Evolutionary conservation across 1,140 invertebrate genomes (phyloP).

Genomic region (Ectropis grisescens): DNA sequence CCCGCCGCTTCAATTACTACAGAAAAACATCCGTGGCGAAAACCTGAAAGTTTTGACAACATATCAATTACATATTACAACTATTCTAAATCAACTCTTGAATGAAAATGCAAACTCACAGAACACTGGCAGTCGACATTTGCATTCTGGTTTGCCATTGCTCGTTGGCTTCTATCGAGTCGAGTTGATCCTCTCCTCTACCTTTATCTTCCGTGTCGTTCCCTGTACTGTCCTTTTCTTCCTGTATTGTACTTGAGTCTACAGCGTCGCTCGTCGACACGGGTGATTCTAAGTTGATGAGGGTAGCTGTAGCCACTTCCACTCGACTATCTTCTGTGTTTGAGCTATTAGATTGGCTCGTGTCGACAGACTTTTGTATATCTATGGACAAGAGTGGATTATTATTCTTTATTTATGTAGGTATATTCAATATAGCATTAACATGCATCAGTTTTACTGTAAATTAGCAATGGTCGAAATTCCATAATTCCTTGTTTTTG

Average conservation of each 20-base stretch:
- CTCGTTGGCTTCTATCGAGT: conserved; percentile 54
- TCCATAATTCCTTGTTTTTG: no score
- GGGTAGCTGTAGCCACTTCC: conserved; percentile 46
- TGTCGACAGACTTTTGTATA: conserved; percentile 45
- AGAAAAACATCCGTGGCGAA: no score
- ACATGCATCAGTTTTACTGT: no score
- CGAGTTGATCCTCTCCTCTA: conserved; percentile 38
- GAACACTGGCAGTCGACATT: conserved; percentile 32
- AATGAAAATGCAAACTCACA: conserved; percentile 52
- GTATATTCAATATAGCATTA: no score
- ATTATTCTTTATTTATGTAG: no score
- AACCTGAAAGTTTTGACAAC: no score
- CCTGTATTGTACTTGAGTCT: conserved; percentile 4
- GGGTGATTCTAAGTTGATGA: conserved; percentile 53
- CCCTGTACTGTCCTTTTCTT: no score
- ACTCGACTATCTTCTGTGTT: conserved; percentile 27
- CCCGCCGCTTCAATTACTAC: no score
- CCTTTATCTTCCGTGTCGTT: no score
- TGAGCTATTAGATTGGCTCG: conserved; percentile 48
- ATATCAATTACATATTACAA: no score
- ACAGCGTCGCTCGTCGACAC: conserved; percentile 26
- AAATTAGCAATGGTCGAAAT: no score
- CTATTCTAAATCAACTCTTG: no score
- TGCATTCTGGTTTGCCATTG: conserved; percentile 46
- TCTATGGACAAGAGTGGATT: conserved; percentile 31